A percentile compares a stretch with the other conserved stretches of the same genome.
Evolutionary conservation across 2,888 invertebrate genomes (phyloP).

Genomic region (Periphyllus acericola): DNA sequence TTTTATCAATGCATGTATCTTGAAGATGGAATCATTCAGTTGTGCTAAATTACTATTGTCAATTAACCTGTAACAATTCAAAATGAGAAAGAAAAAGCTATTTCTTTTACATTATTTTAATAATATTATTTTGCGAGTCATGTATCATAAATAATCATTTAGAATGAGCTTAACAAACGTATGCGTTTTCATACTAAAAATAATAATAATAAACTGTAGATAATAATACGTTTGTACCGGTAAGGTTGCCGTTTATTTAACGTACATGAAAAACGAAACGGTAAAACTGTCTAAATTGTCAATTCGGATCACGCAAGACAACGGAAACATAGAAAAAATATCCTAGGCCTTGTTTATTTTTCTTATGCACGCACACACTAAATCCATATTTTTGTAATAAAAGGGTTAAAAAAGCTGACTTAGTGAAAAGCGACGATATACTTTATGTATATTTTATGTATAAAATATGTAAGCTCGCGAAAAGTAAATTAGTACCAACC

Average conservation of each 20-base stretch:
- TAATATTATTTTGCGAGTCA: neutral
- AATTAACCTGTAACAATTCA: too few relatives aligned
- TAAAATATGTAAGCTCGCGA: too few relatives aligned
- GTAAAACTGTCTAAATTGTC: conserved; percentile 43
- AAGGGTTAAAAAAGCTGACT: neutral
- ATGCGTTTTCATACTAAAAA: neutral
- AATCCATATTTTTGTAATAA: conserved; percentile 24
- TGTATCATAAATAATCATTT: neutral
- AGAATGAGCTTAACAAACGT: neutral
- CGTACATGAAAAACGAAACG: conserved; percentile 6
- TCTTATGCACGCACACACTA: conserved; percentile 23
- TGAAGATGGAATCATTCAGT: too few relatives aligned
- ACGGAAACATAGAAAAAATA: neutral
- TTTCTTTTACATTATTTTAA: neutral
- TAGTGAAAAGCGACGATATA: too few relatives aligned
- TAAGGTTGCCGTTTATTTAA: neutral
- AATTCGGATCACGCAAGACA: conserved; percentile 50
- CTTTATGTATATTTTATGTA: too few relatives aligned
- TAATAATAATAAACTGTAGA: neutral
- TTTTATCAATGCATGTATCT: too few relatives aligned
- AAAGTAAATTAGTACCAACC: too few relatives aligned
- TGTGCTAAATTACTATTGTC: too few relatives aligned
- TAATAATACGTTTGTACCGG: conserved; percentile 18
- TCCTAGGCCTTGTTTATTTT: conserved; percentile 31
- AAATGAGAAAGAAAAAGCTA: neutral